These are phyloP conservation scores for Tyto alba DNA, from an alignment of 2,113 vertebrate species.

Conservation along the genomic window DNA sequence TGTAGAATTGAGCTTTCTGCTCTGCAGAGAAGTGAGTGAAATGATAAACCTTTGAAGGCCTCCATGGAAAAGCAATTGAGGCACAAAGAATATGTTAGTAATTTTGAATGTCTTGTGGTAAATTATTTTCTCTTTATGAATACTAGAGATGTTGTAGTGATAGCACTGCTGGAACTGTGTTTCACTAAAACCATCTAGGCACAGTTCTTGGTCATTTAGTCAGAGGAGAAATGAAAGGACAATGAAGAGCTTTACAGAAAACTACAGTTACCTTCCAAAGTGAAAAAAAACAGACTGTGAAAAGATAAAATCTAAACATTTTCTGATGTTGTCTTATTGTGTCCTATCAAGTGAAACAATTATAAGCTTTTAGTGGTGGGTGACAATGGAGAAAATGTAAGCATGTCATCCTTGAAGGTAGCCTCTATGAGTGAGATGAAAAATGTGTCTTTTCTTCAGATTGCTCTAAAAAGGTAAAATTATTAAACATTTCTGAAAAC, in stretches of 20 bases:
- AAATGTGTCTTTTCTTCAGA: neutral
- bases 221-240: neutral
- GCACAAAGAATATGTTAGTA: neutral
- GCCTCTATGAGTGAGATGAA: neutral
- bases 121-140: neutral
- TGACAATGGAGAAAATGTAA: neutral
- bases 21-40: neutral
- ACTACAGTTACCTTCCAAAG: neutral
- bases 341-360: neutral
- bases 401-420: neutral
- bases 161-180: neutral
- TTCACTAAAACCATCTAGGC: neutral
- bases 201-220: neutral
- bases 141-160: neutral
- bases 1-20: neutral
- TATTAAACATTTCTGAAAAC: neutral
- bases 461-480: neutral
- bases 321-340: neutral
- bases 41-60: neutral
- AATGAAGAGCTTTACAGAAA: neutral
- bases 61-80: neutral
- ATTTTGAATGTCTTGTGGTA: neutral
- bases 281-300: neutral
- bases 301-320: neutral
- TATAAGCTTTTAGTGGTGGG: neutral